Evolutionary conservation across 2,888 invertebrate genomes (phyloP).

Genomic region (Eupsilia transversa): DNA sequence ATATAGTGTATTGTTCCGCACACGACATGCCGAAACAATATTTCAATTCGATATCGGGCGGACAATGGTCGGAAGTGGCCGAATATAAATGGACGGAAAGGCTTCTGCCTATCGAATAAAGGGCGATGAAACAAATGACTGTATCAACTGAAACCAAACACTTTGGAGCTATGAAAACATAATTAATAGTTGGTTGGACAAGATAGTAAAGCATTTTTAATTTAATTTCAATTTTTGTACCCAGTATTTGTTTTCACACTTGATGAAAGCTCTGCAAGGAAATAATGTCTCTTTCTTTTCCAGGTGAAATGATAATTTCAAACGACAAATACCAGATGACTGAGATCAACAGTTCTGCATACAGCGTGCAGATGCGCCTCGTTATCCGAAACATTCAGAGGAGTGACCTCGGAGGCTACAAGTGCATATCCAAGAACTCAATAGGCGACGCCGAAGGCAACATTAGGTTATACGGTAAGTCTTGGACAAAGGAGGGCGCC

Average conservation of each 20-base stretch:
- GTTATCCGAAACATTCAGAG: constrained; percentile 94
- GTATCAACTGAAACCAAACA: constrained; percentile 68
- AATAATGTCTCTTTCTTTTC: constrained; percentile 56
- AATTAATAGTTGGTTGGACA: constrained; percentile 47
- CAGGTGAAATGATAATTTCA: constrained; percentile 97
- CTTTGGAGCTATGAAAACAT: constrained; percentile 58
- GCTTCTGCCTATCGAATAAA: constrained; percentile 85
- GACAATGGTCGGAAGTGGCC: constrained; percentile 88
- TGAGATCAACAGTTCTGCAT: constrained; percentile 95
- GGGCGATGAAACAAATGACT: constrained; percentile 78
- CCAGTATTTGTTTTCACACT: not conserved
- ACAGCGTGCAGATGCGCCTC: constrained; percentile 96
- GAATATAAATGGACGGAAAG: constrained; percentile 89
- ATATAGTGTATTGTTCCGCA: constrained; percentile 78
- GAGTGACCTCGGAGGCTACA: constrained; percentile 96
- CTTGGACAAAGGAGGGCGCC: constrained; percentile 31
- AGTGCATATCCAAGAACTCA: constrained; percentile 97
- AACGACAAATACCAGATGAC: constrained; percentile 96
- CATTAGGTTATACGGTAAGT: constrained; percentile 96
- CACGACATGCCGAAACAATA: constrained; percentile 87
- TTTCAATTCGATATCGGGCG: constrained; percentile 89
- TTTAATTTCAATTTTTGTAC: not conserved
- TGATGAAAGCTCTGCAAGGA: not conserved
- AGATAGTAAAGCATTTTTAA: constrained; percentile 4
- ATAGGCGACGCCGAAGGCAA: constrained; percentile 97